Evolutionary conservation across 2,113 vertebrate species (phyloP).

Genomic region (Eubucco bourcierii): DNA sequence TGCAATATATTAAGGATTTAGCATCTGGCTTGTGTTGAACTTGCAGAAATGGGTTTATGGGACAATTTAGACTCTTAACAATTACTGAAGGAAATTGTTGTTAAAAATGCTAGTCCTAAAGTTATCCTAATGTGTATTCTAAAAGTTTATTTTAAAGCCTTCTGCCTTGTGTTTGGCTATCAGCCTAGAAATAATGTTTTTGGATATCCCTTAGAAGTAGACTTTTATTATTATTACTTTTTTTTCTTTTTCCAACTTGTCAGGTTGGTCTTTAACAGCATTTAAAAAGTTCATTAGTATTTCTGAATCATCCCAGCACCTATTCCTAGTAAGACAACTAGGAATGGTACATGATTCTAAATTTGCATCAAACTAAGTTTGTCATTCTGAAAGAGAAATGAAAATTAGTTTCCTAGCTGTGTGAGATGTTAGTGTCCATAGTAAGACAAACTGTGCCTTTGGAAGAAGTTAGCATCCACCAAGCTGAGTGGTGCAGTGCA

Average conservation of each 20-base stretch:
- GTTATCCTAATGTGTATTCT: neutral
- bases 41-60: slow-evolving; percentile 20
- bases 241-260: neutral
- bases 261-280: neutral
- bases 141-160: neutral
- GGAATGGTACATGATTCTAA: neutral
- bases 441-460: neutral
- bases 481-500: no score
- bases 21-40: neutral
- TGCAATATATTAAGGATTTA: neutral
- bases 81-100: slow-evolving; percentile 17
- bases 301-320: neutral
- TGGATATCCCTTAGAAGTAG: neutral
- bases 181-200: neutral
- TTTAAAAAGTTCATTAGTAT: neutral
- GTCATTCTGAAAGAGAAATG: neutral
- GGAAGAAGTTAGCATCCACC: neutral
- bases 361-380: neutral
- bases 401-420: neutral
- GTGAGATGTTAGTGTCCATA: fast-evolving
- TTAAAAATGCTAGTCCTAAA: neutral
- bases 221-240: neutral
- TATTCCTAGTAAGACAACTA: neutral
- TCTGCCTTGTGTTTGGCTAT: neutral
- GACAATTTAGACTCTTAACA: neutral